Conservation (phyloP, 2,797 vertebrate genomes). For the Muscicapa striata region DNA sequence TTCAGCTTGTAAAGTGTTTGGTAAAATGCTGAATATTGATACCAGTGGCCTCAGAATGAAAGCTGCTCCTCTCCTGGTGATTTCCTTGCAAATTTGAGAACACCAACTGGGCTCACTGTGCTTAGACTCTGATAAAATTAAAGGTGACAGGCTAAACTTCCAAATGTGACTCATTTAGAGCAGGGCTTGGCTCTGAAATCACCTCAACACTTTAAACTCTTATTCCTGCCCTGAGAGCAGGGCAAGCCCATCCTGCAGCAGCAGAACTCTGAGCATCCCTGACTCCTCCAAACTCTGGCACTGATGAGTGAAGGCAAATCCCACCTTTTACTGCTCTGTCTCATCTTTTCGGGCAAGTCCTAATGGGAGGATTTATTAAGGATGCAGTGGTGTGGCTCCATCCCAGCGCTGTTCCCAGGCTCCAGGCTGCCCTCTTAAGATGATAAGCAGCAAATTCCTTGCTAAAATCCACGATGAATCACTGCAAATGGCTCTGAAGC, state of each 20-base stretch:
- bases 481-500: neutral
- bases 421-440: slow-evolving; percentile 60
- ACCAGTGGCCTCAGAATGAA: neutral
- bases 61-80: neutral
- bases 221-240: neutral
- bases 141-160: neutral
- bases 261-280: neutral
- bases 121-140: neutral
- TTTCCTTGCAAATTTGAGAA: neutral
- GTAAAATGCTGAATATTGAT: neutral
- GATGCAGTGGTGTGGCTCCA: neutral
- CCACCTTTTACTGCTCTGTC: neutral
- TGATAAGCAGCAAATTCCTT: slow-evolving; percentile 10
- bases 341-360: neutral
- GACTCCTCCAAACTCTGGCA: neutral
- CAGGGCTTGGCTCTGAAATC: neutral
- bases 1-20: neutral
- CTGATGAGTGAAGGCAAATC: neutral
- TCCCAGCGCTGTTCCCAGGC: slow-evolving; percentile 18
- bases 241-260: neutral
- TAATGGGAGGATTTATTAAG: neutral
- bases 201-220: neutral
- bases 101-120: neutral
- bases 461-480: neutral
- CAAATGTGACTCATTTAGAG: neutral